Evolutionary conservation across 92 coral and sea anemone species (phyloP), one percentile per base, ranked within the genome.

Genomic region (Epizoanthus stellaris): DNA sequence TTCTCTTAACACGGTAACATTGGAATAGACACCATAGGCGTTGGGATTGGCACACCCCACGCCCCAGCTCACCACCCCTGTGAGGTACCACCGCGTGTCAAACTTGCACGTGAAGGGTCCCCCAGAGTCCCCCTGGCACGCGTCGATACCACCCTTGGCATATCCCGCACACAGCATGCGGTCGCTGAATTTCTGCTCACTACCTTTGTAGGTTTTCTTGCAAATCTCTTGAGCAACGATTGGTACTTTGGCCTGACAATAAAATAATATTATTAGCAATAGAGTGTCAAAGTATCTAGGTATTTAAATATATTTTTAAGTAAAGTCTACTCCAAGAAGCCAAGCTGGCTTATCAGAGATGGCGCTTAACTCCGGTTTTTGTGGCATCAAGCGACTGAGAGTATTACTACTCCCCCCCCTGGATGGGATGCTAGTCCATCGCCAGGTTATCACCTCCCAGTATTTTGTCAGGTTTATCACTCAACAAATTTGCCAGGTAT

Each of bases 51-150:
- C 90, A 5, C 90, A 87, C 1, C 90, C 90, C 49, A 87, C 74
- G n/a, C 90, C 90, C 90, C 90, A 87, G 80, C 90, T 87, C 19
- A 87, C 90, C 34, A 85, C 90, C 43, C 90, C 90, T 62, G 85
- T 81, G 83, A 87, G 65, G 80, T 87, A 81, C 90, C 90, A 87
- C 15, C 71, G 86, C n/a, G 71, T 74, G 63, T 74, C 81, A 68
- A 56, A 58, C 56, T 81, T 54, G 74, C 90, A 87, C 59, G 85
- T 80, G 76, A 87, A 75, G 62, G 90, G 90, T 14, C 90, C 90
- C 67, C 90, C 90, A 12, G 85, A 80, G 53, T 87, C 90, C 13
- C 90, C 90, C 57, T 87, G 90, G 57, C 90, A 87, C 8, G 90
- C 90, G 72, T 87, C 90, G n/a, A 87, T 81, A 3, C 81, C 74